A percentile compares a stretch with the other conserved stretches of the same genome.
Evolutionary conservation across 1,140 invertebrate species (phyloP).

Genomic region (Bacillus rossius): DNA sequence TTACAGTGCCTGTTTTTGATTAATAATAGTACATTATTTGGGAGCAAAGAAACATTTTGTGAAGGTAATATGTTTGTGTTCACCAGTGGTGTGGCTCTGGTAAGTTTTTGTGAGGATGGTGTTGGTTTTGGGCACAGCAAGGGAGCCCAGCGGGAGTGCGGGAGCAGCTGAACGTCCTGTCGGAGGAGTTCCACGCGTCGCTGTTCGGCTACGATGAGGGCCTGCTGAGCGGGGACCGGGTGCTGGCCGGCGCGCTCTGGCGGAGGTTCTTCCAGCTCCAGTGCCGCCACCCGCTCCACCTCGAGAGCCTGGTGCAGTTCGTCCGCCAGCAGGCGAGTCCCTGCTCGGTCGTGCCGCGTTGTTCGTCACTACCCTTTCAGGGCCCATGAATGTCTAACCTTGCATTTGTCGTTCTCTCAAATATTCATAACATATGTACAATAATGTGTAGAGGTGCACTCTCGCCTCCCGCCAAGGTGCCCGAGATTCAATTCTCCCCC

Average conservation of each 20-base stretch:
- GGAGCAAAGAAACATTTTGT: no score
- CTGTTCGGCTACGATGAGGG: slow-evolving; percentile 85
- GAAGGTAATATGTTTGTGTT: no score
- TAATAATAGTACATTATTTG: no score
- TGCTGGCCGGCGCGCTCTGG: slow-evolving; percentile 79
- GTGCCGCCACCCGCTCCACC: slow-evolving; percentile 50
- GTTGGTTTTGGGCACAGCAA: no score
- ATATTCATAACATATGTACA: no score
- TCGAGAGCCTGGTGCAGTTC: slow-evolving; percentile 64
- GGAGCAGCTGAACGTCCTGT: slow-evolving; percentile 45
- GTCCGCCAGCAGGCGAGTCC: slow-evolving; percentile 61
- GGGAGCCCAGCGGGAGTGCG: slow-evolving; percentile 50
- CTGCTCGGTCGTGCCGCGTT: neutral
- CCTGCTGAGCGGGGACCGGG: slow-evolving; percentile 59
- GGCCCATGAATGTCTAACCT: neutral
- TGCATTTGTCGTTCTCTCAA: no score
- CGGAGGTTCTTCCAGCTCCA: slow-evolving; percentile 63
- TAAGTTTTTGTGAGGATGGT: no score
- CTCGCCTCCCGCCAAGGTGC: no score
- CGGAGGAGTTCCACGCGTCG: slow-evolving; percentile 76
- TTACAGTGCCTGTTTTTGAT: no score
- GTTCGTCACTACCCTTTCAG: neutral
- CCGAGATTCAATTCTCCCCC: no score
- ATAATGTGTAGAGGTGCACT: no score
- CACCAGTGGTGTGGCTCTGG: no score